Evolutionary conservation across 2,113 vertebrate genomes (phyloP).

Genomic region (Pycnonotus jocosus): DNA sequence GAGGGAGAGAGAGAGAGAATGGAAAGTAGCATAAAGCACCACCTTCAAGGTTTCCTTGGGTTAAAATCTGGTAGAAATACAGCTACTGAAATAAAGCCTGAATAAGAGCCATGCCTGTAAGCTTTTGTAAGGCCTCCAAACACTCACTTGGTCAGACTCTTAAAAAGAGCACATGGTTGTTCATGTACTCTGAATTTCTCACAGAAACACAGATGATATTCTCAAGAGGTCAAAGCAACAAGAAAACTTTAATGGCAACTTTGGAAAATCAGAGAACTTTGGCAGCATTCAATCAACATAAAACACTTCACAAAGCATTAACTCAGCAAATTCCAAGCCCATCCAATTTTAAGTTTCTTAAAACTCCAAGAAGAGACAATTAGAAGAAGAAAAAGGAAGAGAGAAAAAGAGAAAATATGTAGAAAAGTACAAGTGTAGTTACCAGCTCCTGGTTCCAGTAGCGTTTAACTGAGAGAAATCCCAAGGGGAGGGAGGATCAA

Average conservation of each 20-base stretch:
- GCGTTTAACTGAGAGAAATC: background rate
- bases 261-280: background rate
- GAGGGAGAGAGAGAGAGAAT: background rate
- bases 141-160: rapidly evolving
- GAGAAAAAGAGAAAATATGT: background rate
- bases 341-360: background rate
- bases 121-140: background rate
- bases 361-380: background rate
- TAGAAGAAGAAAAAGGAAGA: background rate
- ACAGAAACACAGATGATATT: background rate
- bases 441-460: background rate
- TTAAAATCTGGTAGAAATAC: background rate
- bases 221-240: background rate
- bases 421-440: background rate
- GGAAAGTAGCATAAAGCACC: background rate
- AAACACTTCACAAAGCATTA: background rate
- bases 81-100: background rate
- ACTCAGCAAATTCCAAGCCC: background rate
- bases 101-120: background rate
- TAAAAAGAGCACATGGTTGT: no score
- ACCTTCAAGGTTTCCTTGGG: background rate
- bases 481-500: rapidly evolving
- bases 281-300: background rate
- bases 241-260: background rate
- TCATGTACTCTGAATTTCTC: background rate